Percentiles rank a stretch among this genome's conserved stretches.
Evolutionary conservation across 2,888 invertebrate genomes (phyloP).

Genomic region (Antheraea yamamai): DNA sequence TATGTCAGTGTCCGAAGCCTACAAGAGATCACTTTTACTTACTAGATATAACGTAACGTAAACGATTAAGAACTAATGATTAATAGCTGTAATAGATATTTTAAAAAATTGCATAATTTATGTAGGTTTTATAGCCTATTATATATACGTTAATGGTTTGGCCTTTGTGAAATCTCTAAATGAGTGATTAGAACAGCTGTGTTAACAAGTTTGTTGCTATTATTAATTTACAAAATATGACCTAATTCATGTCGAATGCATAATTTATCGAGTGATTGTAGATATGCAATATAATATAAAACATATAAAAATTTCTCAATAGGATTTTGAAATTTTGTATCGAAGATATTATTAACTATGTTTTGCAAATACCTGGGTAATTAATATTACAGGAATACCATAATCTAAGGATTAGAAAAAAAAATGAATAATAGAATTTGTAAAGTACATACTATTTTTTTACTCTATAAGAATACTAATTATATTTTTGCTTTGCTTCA

Average conservation of each 20-base stretch:
- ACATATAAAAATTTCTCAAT: background rate
- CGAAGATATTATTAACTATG: too few relatives aligned
- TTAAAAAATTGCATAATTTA: constrained; percentile 32
- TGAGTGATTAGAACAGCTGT: background rate
- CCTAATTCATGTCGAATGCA: background rate
- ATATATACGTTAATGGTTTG: constrained; percentile 26
- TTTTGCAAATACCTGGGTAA: too few relatives aligned
- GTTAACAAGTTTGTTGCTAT: background rate
- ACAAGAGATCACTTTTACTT: constrained; percentile 34
- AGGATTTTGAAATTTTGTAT: too few relatives aligned
- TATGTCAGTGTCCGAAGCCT: constrained; percentile 11
- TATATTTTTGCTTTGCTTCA: constrained; percentile 13
- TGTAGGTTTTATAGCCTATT: constrained; percentile 37
- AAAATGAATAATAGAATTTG: background rate
- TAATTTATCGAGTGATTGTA: background rate
- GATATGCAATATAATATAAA: background rate
- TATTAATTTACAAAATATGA: constrained; percentile 1
- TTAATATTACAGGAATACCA: background rate
- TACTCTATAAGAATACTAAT: background rate
- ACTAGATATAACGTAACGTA: constrained; percentile 21
- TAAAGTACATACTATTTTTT: background rate
- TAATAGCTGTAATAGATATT: constrained; percentile 28
- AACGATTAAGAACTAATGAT: constrained; percentile 24
- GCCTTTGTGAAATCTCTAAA: constrained; percentile 23
- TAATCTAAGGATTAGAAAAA: background rate